Base-by-base conservation (phyloP, 2,888 invertebrate species). In the Heliothis peltigera region DNA sequence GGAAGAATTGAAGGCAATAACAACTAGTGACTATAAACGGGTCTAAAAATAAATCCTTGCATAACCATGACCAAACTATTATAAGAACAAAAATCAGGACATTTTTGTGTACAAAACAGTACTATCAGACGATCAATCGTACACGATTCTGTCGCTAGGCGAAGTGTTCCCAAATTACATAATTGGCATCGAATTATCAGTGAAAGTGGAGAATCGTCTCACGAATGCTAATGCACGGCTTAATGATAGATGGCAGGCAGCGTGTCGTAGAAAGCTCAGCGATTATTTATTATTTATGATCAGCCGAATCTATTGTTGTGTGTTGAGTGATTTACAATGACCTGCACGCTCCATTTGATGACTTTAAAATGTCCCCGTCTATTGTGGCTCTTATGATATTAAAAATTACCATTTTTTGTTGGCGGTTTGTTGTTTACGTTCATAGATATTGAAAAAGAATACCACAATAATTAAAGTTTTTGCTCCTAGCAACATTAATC, bases 131-230 rank as follows among this genome's bases (percentile, higher is more conserved):
- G 42, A 69, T 74, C 70, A 52, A 77, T 77, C 78, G 79, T 81
- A 80, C 80, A 71, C 55, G 47, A 79, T 82, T 79, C 80, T 79
- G 47, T 81, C 79, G 75, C 75, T 64, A 74, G 63, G 75, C 71
- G 51, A 69, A 79, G 81, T 52, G 60, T 53, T 83, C 86, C 83
- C 79, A 81, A 85, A 89, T 93, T 92, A 88, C 91, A 90, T 92
- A 93, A 93, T 90, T 89, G 87, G 81, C 82, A 84, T 84, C 87
- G 84, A 91, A 89, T 88, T 87, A 91, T 89, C 86, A 89, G 93
- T 89, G 94, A 94, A 94, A 94, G 94, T 92, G 88, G 86, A 84
- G 89, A 90, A 90, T 90, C 84, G 85, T 82, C 89, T 88, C 90
- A 89, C 88, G 87, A 88, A 82, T 75, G 74, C 78, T 85, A 84